Evolutionary conservation across 2,888 invertebrate genomes (phyloP).

Genomic region (Keiferia lycopersicella): DNA sequence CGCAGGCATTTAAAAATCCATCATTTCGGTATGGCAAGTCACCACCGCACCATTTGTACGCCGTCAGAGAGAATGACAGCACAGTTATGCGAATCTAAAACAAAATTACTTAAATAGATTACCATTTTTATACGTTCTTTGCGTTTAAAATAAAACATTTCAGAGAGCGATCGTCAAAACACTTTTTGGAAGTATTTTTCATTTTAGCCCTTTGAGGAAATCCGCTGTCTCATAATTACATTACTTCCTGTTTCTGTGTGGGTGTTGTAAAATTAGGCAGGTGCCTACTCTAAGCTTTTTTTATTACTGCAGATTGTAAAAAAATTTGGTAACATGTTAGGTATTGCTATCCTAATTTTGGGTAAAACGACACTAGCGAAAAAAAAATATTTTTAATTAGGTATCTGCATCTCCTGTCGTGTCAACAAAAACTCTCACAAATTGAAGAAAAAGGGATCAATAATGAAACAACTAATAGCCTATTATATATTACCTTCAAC

Average conservation of each 20-base stretch:
- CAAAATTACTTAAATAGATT: slow-evolving; percentile 68
- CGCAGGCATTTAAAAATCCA: slow-evolving; percentile 75
- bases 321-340: neutral
- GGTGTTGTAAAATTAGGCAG: neutral
- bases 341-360: no score
- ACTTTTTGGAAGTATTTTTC: neutral
- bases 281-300: neutral
- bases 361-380: no score
- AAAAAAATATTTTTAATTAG: no score
- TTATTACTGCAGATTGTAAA: no score
- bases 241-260: neutral
- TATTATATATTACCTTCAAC: no score
- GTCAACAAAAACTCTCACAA: no score
- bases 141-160: slow-evolving; percentile 28
- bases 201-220: slow-evolving; percentile 8
- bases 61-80: slow-evolving; percentile 68
- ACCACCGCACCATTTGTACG: slow-evolving; percentile 69
- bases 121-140: slow-evolving; percentile 32
- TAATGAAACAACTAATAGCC: no score
- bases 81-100: slow-evolving; percentile 68
- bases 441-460: no score
- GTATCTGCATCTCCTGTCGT: no score
- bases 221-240: neutral
- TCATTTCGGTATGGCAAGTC: slow-evolving; percentile 69
- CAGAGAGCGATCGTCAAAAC: slow-evolving; percentile 15